Evolutionary conservation across 2,888 invertebrate species (phyloP).

Genomic region (Drepana falcataria): DNA sequence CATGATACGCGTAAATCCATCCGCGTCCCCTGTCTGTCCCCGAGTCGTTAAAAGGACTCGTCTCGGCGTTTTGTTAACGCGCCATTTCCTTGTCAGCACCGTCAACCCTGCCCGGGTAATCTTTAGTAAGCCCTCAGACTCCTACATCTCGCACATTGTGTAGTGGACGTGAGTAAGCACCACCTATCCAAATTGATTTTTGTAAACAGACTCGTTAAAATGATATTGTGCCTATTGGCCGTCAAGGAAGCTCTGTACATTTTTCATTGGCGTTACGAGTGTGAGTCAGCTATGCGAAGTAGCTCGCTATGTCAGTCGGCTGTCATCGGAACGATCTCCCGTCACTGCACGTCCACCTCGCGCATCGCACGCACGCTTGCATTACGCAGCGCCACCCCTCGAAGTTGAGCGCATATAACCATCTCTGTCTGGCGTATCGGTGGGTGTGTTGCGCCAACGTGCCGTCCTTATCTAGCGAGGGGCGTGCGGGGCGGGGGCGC

Average conservation of each 20-base stretch:
- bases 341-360: conserved; percentile 76
- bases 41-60: conserved; percentile 68
- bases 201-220: conserved; percentile 46
- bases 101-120: conserved; percentile 59
- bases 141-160: conserved; percentile 29
- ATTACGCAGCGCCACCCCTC: conserved; percentile 78
- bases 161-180: conserved; percentile 28
- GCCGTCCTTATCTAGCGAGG: conserved; percentile 53
- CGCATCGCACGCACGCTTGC: conserved; percentile 78
- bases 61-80: conserved; percentile 68
- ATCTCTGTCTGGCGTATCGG: conserved; percentile 47
- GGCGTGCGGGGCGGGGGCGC: conserved; percentile 72
- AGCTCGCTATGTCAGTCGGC: conserved; percentile 61
- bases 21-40: conserved; percentile 69
- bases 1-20: conserved; percentile 73
- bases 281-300: conserved; percentile 66
- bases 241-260: conserved; percentile 41
- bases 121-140: conserved; percentile 55
- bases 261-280: conserved; percentile 55
- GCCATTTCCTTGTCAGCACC: conserved; percentile 68
- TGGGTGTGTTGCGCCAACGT: conserved; percentile 21
- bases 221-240: conserved; percentile 47
- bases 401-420: conserved; percentile 50
- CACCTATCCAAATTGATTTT: conserved; percentile 29
- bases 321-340: conserved; percentile 74